Percentiles rank a stretch among this genome's conserved stretches.
phyloP scores from a whole-genome alignment of 1,140 invertebrate genomes.

The Caenorhabditis latens region DNA sequence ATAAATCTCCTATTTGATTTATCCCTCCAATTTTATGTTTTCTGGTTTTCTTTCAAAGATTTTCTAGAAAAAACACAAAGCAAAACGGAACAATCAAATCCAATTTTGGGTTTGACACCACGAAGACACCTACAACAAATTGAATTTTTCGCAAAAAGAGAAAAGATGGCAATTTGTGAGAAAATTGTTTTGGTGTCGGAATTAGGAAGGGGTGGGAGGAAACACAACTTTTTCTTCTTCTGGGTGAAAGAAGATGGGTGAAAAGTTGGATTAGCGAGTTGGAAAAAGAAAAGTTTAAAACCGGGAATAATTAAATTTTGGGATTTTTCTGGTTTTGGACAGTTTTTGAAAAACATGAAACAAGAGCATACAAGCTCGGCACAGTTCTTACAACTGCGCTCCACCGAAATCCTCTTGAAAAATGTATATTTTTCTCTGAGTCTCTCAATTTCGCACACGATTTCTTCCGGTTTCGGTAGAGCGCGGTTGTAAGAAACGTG shows the following conservation, averaged over 20 bases:
- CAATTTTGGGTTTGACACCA: neutral
- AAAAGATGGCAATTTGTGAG: slow-evolving; percentile 8
- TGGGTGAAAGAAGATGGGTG: neutral
- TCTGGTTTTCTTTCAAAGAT: neutral
- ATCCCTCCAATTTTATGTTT: neutral
- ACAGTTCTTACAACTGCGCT: too few species aligned
- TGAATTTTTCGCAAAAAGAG: slow-evolving; percentile 19
- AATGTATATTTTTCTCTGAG: too few species aligned
- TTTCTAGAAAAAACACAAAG: neutral
- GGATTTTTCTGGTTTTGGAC: too few species aligned
- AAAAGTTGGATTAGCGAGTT: neutral
- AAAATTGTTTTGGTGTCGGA: slow-evolving; percentile 4
- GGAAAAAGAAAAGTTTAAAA: neutral
- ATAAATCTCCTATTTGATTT: slow-evolving; percentile 2
- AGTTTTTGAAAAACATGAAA: too few species aligned
- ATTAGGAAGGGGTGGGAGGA: neutral
- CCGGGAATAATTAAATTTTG: too few species aligned
- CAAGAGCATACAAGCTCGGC: too few species aligned
- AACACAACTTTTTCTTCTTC: neutral
- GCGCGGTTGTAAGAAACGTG: too few species aligned
- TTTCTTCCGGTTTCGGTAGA: too few species aligned
- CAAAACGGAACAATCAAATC: neutral
- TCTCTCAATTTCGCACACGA: too few species aligned
- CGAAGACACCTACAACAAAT: slow-evolving; percentile 29
- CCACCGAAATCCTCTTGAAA: too few species aligned